Evolutionary conservation across 35 echinoderm and acorn worm genomes (phyloP), one percentile per base, ranked within the genome.

Genomic region (Lytechinus pictus): DNA sequence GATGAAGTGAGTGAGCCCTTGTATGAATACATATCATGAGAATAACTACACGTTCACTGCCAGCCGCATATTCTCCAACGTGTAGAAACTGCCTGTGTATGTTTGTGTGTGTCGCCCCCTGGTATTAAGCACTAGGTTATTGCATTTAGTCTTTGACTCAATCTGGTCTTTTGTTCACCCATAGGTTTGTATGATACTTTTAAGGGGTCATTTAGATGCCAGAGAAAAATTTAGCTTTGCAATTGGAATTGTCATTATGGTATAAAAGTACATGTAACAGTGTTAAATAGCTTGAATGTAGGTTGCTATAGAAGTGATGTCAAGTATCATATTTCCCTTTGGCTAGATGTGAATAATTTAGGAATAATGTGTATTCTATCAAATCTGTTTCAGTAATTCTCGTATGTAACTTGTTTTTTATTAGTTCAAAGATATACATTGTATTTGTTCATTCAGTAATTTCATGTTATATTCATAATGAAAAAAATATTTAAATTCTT

Each of bases 131-230:
- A 13, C 88, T 90, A 29, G 28, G 88, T 90, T 52, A 90, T 90
- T 90, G 88, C 88, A 90, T 90, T 90, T 90, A 90, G 88, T 90
- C 88, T 90, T 90, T 90, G 88, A 54, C 88, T 90, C 33, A 33
- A 90, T 90, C 88, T 90, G 88, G 88, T 90, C 88, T 90, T 90
- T 90, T 90, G 88, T 90, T 90, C 88, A 90, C 88, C 88, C 52
- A 90, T 54, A 54, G 88, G 88, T 44, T 44, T 54, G 29, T 90
- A 33, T 54, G 27, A 44, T 44, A 44, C 88, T 52, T 90, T 44
- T 44, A 90, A 44, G 88, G 88, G 88, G 88, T 90, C 88, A 90
- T 90, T 44, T 44, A 90, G 88, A 27, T 90, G 88, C 88, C 88
- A 90, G 28, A 54, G 88, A 90, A 89, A 90, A 52, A 51, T 90